These are phyloP conservation scores for Ramazzottius varieornatus DNA, from an alignment of 2,888 invertebrate species.

Conservation along the genomic window DNA sequence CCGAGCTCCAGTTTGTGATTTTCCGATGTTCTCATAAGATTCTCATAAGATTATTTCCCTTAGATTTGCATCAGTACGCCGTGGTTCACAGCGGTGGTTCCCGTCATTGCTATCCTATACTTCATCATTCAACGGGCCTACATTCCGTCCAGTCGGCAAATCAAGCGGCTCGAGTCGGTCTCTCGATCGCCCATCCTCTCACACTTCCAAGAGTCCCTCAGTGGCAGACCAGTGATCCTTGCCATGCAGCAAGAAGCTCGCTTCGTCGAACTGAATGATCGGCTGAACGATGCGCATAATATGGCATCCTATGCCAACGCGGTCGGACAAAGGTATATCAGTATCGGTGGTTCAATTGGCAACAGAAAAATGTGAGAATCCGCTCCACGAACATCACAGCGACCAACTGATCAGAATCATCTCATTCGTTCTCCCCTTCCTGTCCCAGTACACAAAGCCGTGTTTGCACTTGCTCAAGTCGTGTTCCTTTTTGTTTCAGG, in stretches of 20 bases:
- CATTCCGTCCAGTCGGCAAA: conserved; percentile 5
- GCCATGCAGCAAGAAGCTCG: background rate
- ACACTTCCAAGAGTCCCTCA: conserved; percentile 6
- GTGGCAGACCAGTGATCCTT: background rate
- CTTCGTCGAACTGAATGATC: background rate
- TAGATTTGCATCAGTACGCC: conserved; percentile 3
- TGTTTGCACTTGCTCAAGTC: background rate
- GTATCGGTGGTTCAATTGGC: background rate
- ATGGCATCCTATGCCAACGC: background rate
- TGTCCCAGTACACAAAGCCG: no score
- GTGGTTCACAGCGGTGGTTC: background rate
- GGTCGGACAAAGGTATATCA: background rate
- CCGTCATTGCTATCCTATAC: background rate
- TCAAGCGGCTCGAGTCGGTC: conserved; percentile 5
- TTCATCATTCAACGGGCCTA: conserved; percentile 3
- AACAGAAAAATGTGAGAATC: background rate
- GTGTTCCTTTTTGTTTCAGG: background rate
- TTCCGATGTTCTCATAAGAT: background rate
- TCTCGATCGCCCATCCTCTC: conserved; percentile 6
- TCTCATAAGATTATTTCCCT: background rate
- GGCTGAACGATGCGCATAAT: background rate
- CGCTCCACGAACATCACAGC: no score
- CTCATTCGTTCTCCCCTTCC: background rate
- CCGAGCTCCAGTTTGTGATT: background rate
- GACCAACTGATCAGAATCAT: no score